phyloP scores from a whole-genome alignment of 2,113 vertebrate species.

The Lycaon pictus region DNA sequence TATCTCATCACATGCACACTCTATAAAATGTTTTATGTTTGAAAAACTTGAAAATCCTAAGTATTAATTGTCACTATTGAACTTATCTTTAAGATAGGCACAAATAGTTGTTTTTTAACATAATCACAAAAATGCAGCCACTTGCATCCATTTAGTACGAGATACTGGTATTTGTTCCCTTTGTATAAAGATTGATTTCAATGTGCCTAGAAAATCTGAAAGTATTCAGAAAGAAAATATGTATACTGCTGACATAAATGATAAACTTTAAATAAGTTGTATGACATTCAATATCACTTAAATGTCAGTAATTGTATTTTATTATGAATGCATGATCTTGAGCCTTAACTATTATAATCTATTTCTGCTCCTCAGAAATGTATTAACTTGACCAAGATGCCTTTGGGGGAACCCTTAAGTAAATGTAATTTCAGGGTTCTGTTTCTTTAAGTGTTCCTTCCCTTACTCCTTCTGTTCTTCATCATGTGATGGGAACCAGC shows the following conservation, averaged over 20 bases:
- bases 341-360: conserved; percentile 69
- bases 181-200: conserved; percentile 76
- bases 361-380: conserved; percentile 60
- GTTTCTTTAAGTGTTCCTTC: conserved; percentile 43
- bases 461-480: neutral
- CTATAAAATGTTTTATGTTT: conserved; percentile 32
- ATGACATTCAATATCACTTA: neutral
- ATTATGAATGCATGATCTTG: conserved; percentile 60
- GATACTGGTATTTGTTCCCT: conserved; percentile 73
- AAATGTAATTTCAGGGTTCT: conserved; percentile 44
- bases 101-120: neutral
- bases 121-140: neutral
- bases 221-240: conserved; percentile 26
- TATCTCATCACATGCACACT: neutral
- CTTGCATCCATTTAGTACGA: neutral
- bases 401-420: conserved; percentile 61
- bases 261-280: conserved; percentile 54
- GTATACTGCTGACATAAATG: conserved; percentile 36
- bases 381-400: conserved; percentile 69
- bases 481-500: neutral
- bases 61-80: conserved; percentile 35
- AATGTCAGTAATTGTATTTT: conserved; percentile 52
- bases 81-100: conserved; percentile 41
- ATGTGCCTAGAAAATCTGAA: neutral
- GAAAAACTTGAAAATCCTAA: conserved; percentile 27